Base-by-base conservation (phyloP, 92 coral and sea anemone species). In the Virgularia gustaviana region DNA sequence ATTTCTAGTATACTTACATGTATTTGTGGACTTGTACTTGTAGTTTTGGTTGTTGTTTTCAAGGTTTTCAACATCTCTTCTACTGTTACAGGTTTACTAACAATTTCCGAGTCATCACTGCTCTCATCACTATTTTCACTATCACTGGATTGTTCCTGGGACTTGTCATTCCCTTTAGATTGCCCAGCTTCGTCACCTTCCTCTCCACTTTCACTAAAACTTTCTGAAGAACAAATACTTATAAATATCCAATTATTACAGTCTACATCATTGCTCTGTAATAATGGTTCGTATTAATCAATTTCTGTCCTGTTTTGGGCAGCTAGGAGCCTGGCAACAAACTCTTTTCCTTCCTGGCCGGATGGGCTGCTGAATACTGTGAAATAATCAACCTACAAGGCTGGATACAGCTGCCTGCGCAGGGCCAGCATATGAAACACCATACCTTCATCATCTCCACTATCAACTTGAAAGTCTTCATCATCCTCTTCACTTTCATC, bases 401-500 rank as follows among this genome's bases (percentile, higher is more conserved):
- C 18, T 1, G 33, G 2, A 28, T 8, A 58, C 8, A 18, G n/a
- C 23, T 9, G 15, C 24, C 11, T 20, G 16, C 9, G 9, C 9
- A 10, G 16, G 9, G 62, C 11, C 23, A 9, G 24, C 62, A 15
- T 2, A 38, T 7, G 30, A 6, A 25, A n/a, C n/a, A 8, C 18
- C 57, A 9, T 13, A 81, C 81, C 81, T 36, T 72, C 78, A 15
- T 49, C 61, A 35, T 39, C 82, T 53, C 77, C 76, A 83, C 89
- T 86, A 29, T 89, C 88, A 64, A 89, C 58, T 58, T 92, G 82
- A 92, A 92, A 92, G 31, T 80, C 85, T 65, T 80, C 79, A 79
- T 92, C 98, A 56, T 83, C 92, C 39, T 90, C 96, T 31, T 79
- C 83, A 9, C 85, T 89, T 52, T 87, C 96, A 49, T 90, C 95